Evolutionary conservation across 2,113 vertebrate genomes (phyloP), one percentile per base, ranked within the genome.

Genomic region (Phycodurus eques): DNA sequence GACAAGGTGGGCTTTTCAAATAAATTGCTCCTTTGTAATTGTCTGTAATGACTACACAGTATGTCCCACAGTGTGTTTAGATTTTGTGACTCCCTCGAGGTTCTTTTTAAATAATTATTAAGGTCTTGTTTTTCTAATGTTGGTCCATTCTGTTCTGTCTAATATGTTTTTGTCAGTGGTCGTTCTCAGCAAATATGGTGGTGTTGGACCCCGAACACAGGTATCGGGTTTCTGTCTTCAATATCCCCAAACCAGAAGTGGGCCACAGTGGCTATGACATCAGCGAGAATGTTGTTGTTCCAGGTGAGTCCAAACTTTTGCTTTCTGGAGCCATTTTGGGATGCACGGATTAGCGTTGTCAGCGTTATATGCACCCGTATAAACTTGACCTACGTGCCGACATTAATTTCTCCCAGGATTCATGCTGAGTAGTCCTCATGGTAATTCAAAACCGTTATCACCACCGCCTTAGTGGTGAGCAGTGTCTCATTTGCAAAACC

Each of bases 211-310:
- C 93, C 0, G 90, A 71, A 10, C 51, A 83, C 39, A 60, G 0
- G 2, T 94, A 94, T 74, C 4, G 1, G 2, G 83, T 93, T 60
- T 89, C 89, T 3, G 86, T 91, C 47, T 82, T 82, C 60, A 93
- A 91, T 83, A 90, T 93, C 60, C 93, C 93, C 19, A 91, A 89
- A 85, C 90, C 89, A 17, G 86, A 90, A 39, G 0, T 78, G 3
- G 3, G 14, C 12, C 68, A 92, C 77, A 90, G 76, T 59, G 1
- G 0, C 69, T 88, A 89, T 13, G 67, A 90, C 17, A 47, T 93
- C 61, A 61, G 59, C 9, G 0, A 1, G 2, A 31, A 12, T 0
- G 0, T 93, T 31, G 4, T 0, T 0, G 86, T 92, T 44, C 85
- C 88, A 33, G 86, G 93, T 94, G 75, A 70, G 60, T 65, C 9